Percentiles rank a stretch among this genome's conserved stretches.
Evolutionary conservation across 2,888 invertebrate species (phyloP).

Genomic region (Crossocerus cetratus): DNA sequence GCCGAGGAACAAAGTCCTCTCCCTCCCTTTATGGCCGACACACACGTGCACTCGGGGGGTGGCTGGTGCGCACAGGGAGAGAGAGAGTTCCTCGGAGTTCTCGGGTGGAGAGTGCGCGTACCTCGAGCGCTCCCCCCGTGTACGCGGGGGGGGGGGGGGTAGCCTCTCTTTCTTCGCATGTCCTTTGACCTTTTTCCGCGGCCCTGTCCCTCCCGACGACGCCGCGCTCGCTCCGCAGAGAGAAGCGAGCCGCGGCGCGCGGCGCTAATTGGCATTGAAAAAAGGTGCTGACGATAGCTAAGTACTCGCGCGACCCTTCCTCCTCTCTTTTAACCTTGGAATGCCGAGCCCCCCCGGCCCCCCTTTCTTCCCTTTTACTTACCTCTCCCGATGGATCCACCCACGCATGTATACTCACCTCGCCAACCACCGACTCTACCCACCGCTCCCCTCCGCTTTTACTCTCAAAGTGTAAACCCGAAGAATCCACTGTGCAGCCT

Average conservation of each 20-base stretch:
- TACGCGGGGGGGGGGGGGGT: too few relatives aligned
- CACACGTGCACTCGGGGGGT: too few relatives aligned
- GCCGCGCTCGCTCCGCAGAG: constrained; percentile 24
- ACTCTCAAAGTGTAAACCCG: too few relatives aligned
- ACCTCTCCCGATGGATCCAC: constrained; percentile 5
- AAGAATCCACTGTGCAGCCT: too few relatives aligned
- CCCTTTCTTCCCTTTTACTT: constrained; percentile 2
- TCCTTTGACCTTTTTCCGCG: constrained; percentile 20
- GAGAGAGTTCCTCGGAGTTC: too few relatives aligned
- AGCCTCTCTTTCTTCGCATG: constrained; percentile 30
- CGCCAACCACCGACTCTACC: not conserved
- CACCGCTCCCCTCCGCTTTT: too few relatives aligned
- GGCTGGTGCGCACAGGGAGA: too few relatives aligned
- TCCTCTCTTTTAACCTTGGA: constrained; percentile 8
- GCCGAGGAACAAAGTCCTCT: constrained; percentile 34
- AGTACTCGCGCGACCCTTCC: constrained; percentile 51
- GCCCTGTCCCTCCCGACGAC: not conserved
- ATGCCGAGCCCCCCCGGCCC: constrained; percentile 28
- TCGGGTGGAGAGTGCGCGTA: too few relatives aligned
- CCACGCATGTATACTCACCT: constrained; percentile 15
- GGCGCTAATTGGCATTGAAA: constrained; percentile 73
- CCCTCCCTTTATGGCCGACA: too few relatives aligned
- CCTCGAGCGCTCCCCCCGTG: too few relatives aligned
- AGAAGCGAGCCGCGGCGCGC: constrained; percentile 54
- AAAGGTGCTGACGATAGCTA: constrained; percentile 71